Evolutionary conservation across 2,113 vertebrate genomes (phyloP), one percentile per base, ranked within the genome.

Genomic region (Melanotaenia duboulayi): DNA sequence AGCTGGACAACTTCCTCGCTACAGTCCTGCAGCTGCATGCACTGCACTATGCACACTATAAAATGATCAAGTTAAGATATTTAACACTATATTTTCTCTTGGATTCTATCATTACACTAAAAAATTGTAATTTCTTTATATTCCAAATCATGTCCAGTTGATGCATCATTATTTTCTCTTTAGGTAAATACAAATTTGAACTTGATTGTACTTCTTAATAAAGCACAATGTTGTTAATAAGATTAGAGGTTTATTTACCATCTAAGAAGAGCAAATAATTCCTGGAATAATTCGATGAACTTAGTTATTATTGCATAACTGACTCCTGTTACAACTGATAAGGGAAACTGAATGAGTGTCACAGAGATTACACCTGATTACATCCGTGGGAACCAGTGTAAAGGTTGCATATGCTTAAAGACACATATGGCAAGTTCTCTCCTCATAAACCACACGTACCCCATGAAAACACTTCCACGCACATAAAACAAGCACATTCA

Each of bases 261-360:
- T 71, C 23, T 50, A 54, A 49, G 49, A 35, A 20, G 16, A 44
- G 22, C 55, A 55, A 23, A 22, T 40, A 74, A 55, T 83, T 63
- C 75, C 51, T 49, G 16, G 69, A 81, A 75, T 59, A 69, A 71
- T 32, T 65, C 48, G 54, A 54, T 52, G 56, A 71, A 23, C 52
- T 49, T 22, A 55, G 44, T 63, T 52, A 39, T 56, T 74, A 46
- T 82, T 84, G 48, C 70, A 68, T 86, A 83, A 88, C 66, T 16
- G 2, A 56, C 65, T 85, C 48, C 76, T 69, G 76, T 54, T 60
- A 16, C 7, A 52, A 58, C 51, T 71, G 64, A 82, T 74, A 71
- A 65, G 12, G 16, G n/a, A 65, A 60, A 72, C 12, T 59, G 49
- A 39, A 51, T 12, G n/a, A 42, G 56, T 60, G 57, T 49, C 12